These are phyloP conservation scores for Hemicordylus capensis DNA, from an alignment of 2,113 vertebrate species.

Conservation along the genomic window DNA sequence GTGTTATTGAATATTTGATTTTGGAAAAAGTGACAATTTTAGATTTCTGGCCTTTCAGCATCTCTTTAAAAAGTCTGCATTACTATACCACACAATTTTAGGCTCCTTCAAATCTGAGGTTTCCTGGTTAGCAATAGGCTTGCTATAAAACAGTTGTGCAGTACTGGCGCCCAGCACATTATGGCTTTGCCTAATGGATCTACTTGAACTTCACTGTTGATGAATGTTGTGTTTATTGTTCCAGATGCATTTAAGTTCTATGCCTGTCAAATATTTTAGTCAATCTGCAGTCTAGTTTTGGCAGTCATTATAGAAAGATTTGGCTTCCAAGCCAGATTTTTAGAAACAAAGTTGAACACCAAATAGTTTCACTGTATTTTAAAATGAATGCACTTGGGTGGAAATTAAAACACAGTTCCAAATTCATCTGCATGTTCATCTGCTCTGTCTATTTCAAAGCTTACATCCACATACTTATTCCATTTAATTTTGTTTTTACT, in stretches of 20 bases:
- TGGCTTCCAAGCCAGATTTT: constrained; percentile 9
- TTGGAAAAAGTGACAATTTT: constrained; percentile 1
- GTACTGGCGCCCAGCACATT: constrained; percentile 35
- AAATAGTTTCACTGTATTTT: neutral
- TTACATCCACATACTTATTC: neutral
- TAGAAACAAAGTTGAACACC: neutral
- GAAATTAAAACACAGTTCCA: neutral
- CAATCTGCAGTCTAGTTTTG: constrained; percentile 28
- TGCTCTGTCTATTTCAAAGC: neutral
- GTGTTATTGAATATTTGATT: constrained; percentile 34
- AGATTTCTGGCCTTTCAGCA: constrained; percentile 14
- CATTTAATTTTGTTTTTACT: neutral
- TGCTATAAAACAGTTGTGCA: neutral
- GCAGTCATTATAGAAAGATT: constrained; percentile 49
- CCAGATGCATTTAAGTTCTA: constrained; percentile 52
- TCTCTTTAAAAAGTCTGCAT: constrained; percentile 15
- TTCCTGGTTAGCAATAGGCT: constrained; percentile 16
- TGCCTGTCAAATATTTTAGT: constrained; percentile 30
- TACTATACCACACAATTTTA: neutral
- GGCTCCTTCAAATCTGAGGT: neutral
- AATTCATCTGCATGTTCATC: neutral
- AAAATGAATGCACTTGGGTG: neutral
- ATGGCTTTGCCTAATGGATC: constrained; percentile 51
- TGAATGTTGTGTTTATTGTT: constrained; percentile 52
- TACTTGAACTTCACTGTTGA: constrained; percentile 47